These are phyloP conservation scores for Heliothis subflexa DNA, from an alignment of 1,140 invertebrate species.

Conservation along the genomic window DNA sequence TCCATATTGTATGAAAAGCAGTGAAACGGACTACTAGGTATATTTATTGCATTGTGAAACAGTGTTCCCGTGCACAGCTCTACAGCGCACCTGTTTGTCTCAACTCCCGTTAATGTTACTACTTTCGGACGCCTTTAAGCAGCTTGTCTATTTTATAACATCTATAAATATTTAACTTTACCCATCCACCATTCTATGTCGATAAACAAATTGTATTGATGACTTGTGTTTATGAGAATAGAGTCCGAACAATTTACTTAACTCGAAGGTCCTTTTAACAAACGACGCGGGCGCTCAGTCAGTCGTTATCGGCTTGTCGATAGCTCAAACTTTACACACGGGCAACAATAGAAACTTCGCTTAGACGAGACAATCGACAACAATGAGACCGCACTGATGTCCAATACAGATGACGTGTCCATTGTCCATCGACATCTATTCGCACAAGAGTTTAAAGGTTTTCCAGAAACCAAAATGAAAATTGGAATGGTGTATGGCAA, in stretches of 20 bases:
- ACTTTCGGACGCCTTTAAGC: neutral
- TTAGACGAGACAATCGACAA: conserved; percentile 65
- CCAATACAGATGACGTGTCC: conserved; percentile 58
- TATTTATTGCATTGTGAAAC: conserved; percentile 47
- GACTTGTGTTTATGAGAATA: conserved; percentile 30
- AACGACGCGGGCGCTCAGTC: conserved; percentile 60
- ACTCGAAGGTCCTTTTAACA: conserved; percentile 75
- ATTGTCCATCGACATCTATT: conserved; percentile 69
- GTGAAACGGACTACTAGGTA: conserved; percentile 23
- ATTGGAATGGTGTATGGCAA: neutral
- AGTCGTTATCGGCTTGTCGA: conserved; percentile 73
- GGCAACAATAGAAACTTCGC: conserved; percentile 75
- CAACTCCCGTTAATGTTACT: conserved; percentile 26
- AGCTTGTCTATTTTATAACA: neutral
- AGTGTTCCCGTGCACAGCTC: conserved; percentile 22
- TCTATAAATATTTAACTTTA: neutral
- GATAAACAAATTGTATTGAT: neutral
- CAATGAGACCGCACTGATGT: conserved; percentile 67
- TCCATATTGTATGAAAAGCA: conserved; percentile 47
- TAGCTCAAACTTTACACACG: conserved; percentile 77
- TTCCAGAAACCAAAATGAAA: conserved; percentile 44
- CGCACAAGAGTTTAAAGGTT: conserved; percentile 52
- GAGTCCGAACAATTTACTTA: conserved; percentile 68
- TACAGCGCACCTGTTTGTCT: conserved; percentile 36
- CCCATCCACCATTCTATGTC: neutral